phyloP scores from a whole-genome alignment of 2,888 invertebrate species.

The Venustoraphidia nigricollis region DNA sequence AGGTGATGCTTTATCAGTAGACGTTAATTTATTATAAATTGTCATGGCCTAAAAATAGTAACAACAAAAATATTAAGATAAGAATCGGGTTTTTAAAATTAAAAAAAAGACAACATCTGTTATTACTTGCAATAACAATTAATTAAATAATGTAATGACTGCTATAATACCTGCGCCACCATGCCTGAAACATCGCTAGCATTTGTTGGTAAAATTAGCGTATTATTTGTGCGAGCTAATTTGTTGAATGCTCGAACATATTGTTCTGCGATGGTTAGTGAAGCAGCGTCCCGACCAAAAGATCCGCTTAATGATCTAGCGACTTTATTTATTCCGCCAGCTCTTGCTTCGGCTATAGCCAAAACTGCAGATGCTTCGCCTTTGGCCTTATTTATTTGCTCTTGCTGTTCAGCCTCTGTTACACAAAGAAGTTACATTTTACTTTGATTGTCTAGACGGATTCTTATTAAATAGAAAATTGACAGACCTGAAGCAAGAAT shows the following conservation, averaged over 20 bases:
- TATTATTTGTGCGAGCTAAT: conserved; percentile 85
- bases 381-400: conserved; percentile 84
- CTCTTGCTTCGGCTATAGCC: conserved; percentile 82
- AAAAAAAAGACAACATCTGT: too few relatives aligned
- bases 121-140: too few relatives aligned
- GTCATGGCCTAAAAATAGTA: too few relatives aligned
- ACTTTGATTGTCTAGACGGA: background rate
- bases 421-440: conserved; percentile 7
- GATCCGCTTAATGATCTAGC: conserved; percentile 42
- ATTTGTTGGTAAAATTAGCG: conserved; percentile 84
- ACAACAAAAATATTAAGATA: too few relatives aligned
- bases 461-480: background rate
- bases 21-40: too few relatives aligned
- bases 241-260: conserved; percentile 90
- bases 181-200: conserved; percentile 64
- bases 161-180: conserved; percentile 54
- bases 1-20: too few relatives aligned
- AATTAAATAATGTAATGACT: too few relatives aligned
- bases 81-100: too few relatives aligned
- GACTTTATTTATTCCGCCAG: conserved; percentile 64
- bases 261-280: conserved; percentile 84
- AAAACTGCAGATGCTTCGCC: conserved; percentile 87
- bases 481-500: conserved; percentile 72
- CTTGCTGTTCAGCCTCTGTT: conserved; percentile 81
- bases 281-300: conserved; percentile 77